phyloP scores from a whole-genome alignment of 2,888 invertebrate species.

The Callimorpha dominula region DNA sequence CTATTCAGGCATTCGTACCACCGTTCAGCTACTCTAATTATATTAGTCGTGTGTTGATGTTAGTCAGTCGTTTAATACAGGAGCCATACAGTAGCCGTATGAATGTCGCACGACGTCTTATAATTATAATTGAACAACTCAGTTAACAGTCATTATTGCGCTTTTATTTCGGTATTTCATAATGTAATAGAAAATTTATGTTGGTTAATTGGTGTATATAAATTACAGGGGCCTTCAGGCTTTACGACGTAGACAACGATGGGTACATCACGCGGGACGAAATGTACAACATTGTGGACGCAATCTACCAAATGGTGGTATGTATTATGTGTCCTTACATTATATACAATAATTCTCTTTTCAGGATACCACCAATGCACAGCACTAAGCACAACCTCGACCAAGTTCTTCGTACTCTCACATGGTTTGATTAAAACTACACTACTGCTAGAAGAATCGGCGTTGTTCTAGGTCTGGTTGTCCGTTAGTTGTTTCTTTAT shows the following conservation, averaged over 20 bases:
- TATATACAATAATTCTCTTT: no score
- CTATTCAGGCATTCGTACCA: neutral
- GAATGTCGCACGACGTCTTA: neutral
- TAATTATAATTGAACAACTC: slow-evolving; percentile 14
- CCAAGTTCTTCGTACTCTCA: no score
- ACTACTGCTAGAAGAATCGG: no score
- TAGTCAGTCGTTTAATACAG: neutral
- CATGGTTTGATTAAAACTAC: no score
- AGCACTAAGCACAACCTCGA: no score
- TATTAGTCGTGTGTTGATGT: neutral
- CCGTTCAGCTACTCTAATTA: neutral
- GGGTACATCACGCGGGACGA: slow-evolving; percentile 98
- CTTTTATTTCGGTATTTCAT: neutral
- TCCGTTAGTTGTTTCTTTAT: no score
- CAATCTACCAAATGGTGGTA: slow-evolving; percentile 99
- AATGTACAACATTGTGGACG: slow-evolving; percentile 99
- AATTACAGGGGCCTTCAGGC: slow-evolving; percentile 95
- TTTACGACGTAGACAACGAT: slow-evolving; percentile 98
- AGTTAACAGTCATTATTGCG: slow-evolving; percentile 19
- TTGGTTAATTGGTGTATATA: slow-evolving; percentile 40
- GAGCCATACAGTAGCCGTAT: neutral
- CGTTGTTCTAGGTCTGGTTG: no score
- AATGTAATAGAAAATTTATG: slow-evolving; percentile 22
- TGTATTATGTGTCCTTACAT: slow-evolving; percentile 73
- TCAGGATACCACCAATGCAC: no score